These are phyloP conservation scores for Notiomystis cincta DNA, from an alignment of 2,113 vertebrate genomes.

Conservation along the genomic window DNA sequence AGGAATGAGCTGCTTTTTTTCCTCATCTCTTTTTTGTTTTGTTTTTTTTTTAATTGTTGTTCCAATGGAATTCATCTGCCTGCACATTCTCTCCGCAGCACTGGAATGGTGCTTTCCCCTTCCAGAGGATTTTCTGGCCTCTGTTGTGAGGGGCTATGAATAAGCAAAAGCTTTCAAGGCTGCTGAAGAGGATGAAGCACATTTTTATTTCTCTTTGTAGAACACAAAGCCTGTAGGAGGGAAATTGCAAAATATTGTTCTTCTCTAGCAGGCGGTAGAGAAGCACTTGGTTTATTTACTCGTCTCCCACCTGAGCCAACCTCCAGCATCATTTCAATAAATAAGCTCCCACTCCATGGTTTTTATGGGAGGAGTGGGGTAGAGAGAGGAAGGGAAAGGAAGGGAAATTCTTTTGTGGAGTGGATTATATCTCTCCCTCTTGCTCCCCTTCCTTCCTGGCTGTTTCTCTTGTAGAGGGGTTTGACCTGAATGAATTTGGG, in stretches of 20 bases:
- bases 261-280: background rate
- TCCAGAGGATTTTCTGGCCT: slow-evolving; percentile 12
- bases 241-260: slow-evolving; percentile 38
- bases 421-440: background rate
- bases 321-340: background rate
- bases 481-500: background rate
- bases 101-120: background rate
- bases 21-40: background rate
- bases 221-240: slow-evolving; percentile 25
- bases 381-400: background rate
- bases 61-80: background rate
- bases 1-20: background rate
- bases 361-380: background rate
- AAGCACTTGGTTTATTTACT: slow-evolving; percentile 9
- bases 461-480: background rate
- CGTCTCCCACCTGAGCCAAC: background rate
- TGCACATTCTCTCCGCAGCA: background rate
- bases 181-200: background rate
- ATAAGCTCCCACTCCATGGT: background rate
- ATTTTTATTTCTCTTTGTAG: slow-evolving; percentile 52
- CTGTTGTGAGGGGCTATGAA: background rate
- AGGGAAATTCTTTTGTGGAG: background rate
- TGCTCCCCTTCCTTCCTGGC: no score
- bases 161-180: slow-evolving; percentile 18
- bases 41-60: no score